Percentiles rank a stretch among this genome's conserved stretches.
Conservation (phyloP, 2,888 invertebrate species). For the Caenorhabditis doughertyi region DNA sequence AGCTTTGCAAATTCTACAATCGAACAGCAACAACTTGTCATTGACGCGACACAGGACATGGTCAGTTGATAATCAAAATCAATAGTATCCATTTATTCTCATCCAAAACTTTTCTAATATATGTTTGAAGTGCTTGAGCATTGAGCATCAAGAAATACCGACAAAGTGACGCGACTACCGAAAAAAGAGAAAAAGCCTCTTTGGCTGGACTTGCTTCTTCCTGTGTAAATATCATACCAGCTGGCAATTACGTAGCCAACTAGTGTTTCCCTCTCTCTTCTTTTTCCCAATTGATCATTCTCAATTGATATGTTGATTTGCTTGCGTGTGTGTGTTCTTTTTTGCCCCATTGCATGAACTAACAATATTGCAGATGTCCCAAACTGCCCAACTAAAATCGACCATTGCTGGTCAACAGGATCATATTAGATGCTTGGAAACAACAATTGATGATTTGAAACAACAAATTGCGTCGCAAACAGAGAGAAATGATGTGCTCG, state of each 20-base stretch:
- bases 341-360: constrained; percentile 50
- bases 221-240: constrained; percentile 42
- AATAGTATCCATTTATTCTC: neutral
- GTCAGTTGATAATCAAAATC: constrained; percentile 54
- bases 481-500: constrained; percentile 79
- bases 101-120: constrained; percentile 17
- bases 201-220: neutral
- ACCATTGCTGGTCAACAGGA: constrained; percentile 68
- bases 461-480: constrained; percentile 63
- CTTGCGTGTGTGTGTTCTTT: constrained; percentile 18
- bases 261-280: neutral
- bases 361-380: constrained; percentile 68
- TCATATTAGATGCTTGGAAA: constrained; percentile 66
- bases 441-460: constrained; percentile 63
- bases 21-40: constrained; percentile 74
- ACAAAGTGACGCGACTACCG: constrained; percentile 40
- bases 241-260: constrained; percentile 49
- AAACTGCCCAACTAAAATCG: constrained; percentile 68
- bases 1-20: constrained; percentile 76
- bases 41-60: constrained; percentile 73
- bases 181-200: constrained; percentile 19
- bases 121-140: constrained; percentile 33
- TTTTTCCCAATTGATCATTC: constrained; percentile 31
- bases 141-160: neutral
- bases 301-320: constrained; percentile 45